Conservation (phyloP, 2,888 invertebrate genomes). For the Hoplodrina blanda region DNA sequence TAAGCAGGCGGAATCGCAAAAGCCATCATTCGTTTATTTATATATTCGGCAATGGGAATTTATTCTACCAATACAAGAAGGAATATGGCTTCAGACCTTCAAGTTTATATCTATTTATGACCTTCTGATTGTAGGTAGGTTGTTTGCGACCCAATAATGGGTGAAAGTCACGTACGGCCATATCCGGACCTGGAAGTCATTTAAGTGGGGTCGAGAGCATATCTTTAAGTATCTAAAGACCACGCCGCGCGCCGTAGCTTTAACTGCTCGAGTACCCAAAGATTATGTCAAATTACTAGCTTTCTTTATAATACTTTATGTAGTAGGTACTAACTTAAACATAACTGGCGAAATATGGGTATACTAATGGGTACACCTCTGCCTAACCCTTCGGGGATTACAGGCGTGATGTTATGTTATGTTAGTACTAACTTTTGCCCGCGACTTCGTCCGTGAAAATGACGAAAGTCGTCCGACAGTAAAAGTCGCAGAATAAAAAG, state of each 20-base stretch:
- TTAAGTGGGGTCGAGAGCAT: conserved; percentile 16
- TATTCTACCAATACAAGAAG: neutral
- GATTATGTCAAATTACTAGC: conserved; percentile 12
- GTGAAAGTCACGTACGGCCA: conserved; percentile 36
- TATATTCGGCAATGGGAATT: neutral
- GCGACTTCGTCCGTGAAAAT: no score
- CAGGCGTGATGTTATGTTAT: no score
- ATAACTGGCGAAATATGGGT: no score
- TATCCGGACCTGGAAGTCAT: conserved; percentile 28
- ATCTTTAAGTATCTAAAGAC: conserved; percentile 32
- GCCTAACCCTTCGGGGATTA: no score
- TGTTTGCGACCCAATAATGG: conserved; percentile 38
- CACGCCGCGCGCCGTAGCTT: conserved; percentile 2
- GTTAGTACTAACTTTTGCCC: no score
- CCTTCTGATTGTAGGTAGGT: conserved; percentile 22
- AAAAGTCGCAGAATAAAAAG: no score
- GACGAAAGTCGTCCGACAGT: no score
- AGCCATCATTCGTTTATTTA: neutral
- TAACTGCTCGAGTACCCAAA: neutral
- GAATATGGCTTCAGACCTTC: neutral
- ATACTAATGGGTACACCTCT: no score
- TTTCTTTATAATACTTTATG: neutral
- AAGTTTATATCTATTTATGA: neutral
- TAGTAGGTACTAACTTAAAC: no score
- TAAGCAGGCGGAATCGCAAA: conserved; percentile 1